Percentiles rank a stretch among this genome's conserved stretches.
Conservation (phyloP, 2,113 vertebrate species). For the Callopanchax toddi region DNA sequence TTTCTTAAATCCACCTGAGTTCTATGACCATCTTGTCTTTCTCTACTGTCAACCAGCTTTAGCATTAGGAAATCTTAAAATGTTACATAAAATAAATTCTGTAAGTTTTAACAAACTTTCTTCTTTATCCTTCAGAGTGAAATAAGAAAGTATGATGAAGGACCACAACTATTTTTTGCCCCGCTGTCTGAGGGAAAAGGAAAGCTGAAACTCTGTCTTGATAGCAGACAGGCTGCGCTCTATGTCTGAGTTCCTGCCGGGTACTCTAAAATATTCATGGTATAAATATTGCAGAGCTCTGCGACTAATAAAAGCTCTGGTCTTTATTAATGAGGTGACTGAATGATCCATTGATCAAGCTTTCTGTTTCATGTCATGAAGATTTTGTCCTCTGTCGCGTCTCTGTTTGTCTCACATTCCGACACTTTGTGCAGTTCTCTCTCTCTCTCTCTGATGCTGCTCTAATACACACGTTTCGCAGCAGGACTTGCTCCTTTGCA, state of each 20-base stretch:
- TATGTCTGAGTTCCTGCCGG: slow-evolving; percentile 59
- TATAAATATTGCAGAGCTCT: slow-evolving; percentile 81
- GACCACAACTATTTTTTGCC: slow-evolving; percentile 29
- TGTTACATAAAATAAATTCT: slow-evolving; percentile 1
- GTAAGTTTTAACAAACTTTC: not conserved
- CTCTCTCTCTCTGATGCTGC: slow-evolving; percentile 8
- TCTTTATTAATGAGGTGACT: slow-evolving; percentile 81
- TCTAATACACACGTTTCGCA: slow-evolving; percentile 39
- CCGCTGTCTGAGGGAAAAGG: slow-evolving; percentile 33
- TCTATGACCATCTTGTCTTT: not conserved
- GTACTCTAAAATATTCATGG: slow-evolving; percentile 82
- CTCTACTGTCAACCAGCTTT: not conserved
- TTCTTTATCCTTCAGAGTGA: slow-evolving; percentile 18
- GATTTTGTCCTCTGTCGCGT: slow-evolving; percentile 47
- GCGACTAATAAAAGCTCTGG: slow-evolving; percentile 81
- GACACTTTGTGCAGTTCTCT: slow-evolving; percentile 14
- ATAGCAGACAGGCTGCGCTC: slow-evolving; percentile 36
- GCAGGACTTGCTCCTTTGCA: slow-evolving; percentile 15
- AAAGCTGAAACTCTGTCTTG: slow-evolving; percentile 54
- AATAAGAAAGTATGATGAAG: slow-evolving; percentile 57
- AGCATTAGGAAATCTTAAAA: not conserved
- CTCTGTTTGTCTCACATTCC: slow-evolving; percentile 42
- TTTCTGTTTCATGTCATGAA: slow-evolving; percentile 77
- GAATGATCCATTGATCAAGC: slow-evolving; percentile 78
- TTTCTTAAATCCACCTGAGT: not conserved